phyloP scores from a whole-genome alignment of 2,797 vertebrate genomes.

The Sebastes baramenuke region DNA sequence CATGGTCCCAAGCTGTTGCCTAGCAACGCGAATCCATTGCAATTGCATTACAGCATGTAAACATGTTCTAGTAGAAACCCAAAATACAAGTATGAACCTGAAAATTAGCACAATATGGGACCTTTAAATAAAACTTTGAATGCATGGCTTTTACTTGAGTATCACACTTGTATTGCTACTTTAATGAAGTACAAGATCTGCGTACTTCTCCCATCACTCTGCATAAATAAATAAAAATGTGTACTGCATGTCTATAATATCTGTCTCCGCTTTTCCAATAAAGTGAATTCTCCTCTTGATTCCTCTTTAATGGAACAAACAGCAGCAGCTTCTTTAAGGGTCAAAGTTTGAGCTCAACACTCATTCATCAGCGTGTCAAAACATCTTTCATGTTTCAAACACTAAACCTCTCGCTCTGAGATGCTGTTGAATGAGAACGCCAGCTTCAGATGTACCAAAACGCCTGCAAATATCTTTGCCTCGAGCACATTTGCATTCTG shows the following conservation, averaged over 20 bases:
- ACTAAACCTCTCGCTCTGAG: not conserved
- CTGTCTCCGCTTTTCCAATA: not conserved
- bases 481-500: conserved; percentile 60
- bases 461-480: conserved; percentile 49
- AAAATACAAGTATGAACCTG: no score
- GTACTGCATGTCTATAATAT: not conserved
- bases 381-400: not conserved
- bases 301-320: not conserved
- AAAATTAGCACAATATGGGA: no score
- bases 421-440: not conserved
- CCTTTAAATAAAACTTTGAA: no score
- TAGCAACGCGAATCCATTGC: no score
- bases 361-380: not conserved
- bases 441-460: conserved; percentile 21
- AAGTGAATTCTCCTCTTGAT: not conserved
- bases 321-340: not conserved
- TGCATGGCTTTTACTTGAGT: not conserved
- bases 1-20: no score
- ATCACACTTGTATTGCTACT: not conserved
- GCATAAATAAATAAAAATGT: not conserved
- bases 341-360: not conserved
- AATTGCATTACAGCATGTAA: no score
- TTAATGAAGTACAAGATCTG: not conserved
- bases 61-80: no score
- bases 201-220: not conserved